Base-by-base conservation (phyloP, 92 coral and sea anemone species). In the Phymanthus crucifer region DNA sequence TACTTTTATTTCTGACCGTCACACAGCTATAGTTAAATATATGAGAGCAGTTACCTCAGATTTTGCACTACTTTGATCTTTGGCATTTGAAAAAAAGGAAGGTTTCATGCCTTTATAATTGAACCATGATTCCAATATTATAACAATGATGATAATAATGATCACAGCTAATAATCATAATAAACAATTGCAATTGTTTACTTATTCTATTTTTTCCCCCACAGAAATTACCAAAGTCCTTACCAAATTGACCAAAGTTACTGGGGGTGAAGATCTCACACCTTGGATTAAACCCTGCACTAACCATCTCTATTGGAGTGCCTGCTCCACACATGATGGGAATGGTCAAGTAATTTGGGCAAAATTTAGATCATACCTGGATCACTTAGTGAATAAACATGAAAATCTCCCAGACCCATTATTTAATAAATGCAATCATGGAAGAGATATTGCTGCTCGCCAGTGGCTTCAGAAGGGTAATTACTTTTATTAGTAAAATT, bases 281-380 rank as follows among this genome's bases (percentile, higher is more conserved):
- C 19, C 11, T 19, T 66, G 71, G 71, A 66, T 9, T 4, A 66
- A 66, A 21, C 71, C 71, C 17, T 31, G 14, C 1, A 16, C 19
- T 13, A 66, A 66, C 24, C 71, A 66, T 23, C 40, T 66, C 12
- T 33, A 66, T 19, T 34, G 71, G 71, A 66, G 71, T 34, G 71
- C 71, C 17, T 5, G 18, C 0, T 66, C 71, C 3, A 66, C 71
- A 13, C 34, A 66, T 12, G 24, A 13, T 66, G 71, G 71, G 5
- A 66, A 29, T 29, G 71, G 71, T 29, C 34, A 12, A 0, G 71
- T 66, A 4, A 66, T 66, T 12, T 66, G 71, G 71, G 71, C 71
- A 29, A 66, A 34, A 34, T 66, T 66, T 23, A 13, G 23, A 12
- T 66, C 71, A 31, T 66, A 29, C 12, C 29, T 29, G 21, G 71